A percentile compares a stretch with the other conserved stretches of the same genome.
phyloP scores from a whole-genome alignment of 1,140 invertebrate species.

The Gryllus bimaculatus region DNA sequence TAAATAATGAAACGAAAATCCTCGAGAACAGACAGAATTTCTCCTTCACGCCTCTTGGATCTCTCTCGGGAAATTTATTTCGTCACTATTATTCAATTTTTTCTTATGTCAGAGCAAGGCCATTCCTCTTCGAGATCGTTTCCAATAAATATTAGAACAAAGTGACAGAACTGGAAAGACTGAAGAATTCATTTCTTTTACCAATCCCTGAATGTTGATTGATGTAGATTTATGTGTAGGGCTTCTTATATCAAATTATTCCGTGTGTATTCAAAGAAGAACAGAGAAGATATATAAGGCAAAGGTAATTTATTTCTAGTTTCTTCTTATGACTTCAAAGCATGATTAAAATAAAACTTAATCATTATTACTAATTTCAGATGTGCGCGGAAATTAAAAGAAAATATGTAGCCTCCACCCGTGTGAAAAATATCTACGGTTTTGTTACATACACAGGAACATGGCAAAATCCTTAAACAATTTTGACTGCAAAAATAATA shows the following conservation, averaged over 20 bases:
- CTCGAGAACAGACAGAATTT: neutral
- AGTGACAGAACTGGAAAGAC: neutral
- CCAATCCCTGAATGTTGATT: neutral
- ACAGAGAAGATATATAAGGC: neutral
- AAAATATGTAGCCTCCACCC: neutral
- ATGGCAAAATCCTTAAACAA: neutral
- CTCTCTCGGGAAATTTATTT: neutral
- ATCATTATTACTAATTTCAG: neutral
- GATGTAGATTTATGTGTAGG: neutral
- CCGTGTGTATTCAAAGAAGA: neutral
- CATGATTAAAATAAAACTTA: neutral
- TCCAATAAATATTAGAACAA: neutral
- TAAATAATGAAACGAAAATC: neutral
- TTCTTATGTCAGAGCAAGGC: neutral
- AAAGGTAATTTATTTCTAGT: neutral
- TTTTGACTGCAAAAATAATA: neutral
- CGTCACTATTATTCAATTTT: neutral
- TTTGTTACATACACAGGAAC: neutral
- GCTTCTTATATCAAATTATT: neutral
- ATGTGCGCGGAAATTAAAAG: neutral
- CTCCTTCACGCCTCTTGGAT: neutral
- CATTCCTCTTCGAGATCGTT: neutral
- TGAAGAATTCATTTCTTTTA: neutral
- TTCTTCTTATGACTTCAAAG: neutral
- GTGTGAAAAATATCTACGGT: neutral